A percentile compares a stretch with the other conserved stretches of the same genome.
Conservation (phyloP, 2,797 vertebrate species). For the Rhincodon typus region DNA sequence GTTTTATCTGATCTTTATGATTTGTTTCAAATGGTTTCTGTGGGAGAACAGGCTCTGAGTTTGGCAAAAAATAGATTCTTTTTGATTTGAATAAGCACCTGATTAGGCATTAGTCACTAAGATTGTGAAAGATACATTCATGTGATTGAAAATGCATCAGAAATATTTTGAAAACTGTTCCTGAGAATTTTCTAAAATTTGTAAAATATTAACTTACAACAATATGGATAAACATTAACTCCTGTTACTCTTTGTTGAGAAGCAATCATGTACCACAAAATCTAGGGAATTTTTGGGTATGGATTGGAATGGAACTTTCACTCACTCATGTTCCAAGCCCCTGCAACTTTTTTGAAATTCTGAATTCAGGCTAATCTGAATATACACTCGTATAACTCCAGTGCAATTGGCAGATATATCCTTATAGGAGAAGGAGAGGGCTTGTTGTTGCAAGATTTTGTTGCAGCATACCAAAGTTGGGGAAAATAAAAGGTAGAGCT, state of each 20-base stretch:
- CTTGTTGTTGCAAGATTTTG: background rate
- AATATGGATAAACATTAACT: background rate
- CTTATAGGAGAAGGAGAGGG: too few relatives aligned
- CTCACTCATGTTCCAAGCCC: background rate
- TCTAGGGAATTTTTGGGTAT: background rate
- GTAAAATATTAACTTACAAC: background rate
- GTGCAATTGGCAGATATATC: background rate
- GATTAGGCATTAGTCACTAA: background rate
- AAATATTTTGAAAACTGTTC: background rate
- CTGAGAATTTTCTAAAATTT: background rate
- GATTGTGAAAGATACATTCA: background rate
- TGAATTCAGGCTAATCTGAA: background rate
- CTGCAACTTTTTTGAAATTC: background rate
- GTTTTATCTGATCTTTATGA: constrained; percentile 9
- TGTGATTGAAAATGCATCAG: background rate
- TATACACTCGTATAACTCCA: background rate
- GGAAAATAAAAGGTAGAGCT: background rate
- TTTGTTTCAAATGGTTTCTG: constrained; percentile 20
- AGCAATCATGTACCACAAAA: background rate
- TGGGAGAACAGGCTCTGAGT: background rate
- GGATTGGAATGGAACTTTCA: background rate
- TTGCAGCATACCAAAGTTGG: background rate
- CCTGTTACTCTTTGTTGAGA: background rate
- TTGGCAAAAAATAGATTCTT: background rate
- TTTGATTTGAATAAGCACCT: background rate